Evolutionary conservation across 2,797 vertebrate genomes (phyloP).

Genomic region (Malacoctenus gilli): DNA sequence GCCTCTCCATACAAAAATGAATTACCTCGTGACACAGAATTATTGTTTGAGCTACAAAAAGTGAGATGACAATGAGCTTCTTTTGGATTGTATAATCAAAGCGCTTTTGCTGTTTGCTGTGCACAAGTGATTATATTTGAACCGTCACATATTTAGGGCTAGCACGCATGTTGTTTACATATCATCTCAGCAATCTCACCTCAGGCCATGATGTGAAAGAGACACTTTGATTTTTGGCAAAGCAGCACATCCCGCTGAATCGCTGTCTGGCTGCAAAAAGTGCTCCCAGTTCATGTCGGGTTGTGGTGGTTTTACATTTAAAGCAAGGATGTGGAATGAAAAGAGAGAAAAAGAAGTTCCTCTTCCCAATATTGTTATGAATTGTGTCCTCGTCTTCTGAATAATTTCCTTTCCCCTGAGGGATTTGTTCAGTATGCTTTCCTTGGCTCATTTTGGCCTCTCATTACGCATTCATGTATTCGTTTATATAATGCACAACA

Average conservation of each 20-base stretch:
- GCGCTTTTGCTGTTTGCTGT: conserved; percentile 1
- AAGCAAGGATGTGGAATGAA: conserved; percentile 56
- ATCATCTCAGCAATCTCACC: conserved; percentile 27
- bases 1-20: conserved; percentile 66
- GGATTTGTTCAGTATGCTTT: conserved; percentile 67
- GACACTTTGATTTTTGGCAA: not conserved
- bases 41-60: conserved; percentile 62
- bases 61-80: conserved; percentile 43
- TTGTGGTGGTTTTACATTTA: conserved; percentile 57
- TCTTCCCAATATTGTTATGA: conserved; percentile 64
- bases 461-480: conserved; percentile 76
- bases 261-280: too few species aligned
- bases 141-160: conserved; percentile 16
- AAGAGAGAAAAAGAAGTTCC: conserved; percentile 54
- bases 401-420: conserved; percentile 70
- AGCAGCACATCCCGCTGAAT: too few species aligned
- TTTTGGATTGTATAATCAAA: conserved; percentile 34
- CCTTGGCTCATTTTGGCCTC: conserved; percentile 73
- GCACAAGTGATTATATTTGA: conserved; percentile 19
- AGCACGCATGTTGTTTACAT: conserved; percentile 25
- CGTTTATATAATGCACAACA: conserved; percentile 68
- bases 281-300: conserved; percentile 20
- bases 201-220: conserved; percentile 33
- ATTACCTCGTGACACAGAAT: conserved; percentile 69
- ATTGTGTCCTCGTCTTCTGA: conserved; percentile 69